Evolutionary conservation across 92 coral and sea anemone genomes (phyloP).

Genomic region (Epizoanthus illoricatus): DNA sequence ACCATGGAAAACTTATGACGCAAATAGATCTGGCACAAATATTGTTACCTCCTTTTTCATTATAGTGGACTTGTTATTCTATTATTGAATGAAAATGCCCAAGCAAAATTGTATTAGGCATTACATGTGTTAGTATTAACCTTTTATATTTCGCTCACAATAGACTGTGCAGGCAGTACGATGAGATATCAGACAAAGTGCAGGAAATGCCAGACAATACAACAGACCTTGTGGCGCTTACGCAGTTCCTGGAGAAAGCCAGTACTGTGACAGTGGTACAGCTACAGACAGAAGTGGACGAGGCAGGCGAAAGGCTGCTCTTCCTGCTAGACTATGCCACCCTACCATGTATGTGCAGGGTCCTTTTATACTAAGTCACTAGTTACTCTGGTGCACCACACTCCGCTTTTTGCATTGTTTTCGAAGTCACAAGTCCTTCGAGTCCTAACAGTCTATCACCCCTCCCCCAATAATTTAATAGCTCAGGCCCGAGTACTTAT

Average conservation of each 20-base stretch:
- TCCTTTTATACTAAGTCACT: not conserved
- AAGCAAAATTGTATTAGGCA: not conserved
- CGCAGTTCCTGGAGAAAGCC: conserved; percentile 89
- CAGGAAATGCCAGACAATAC: conserved; percentile 99
- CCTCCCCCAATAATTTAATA: no score
- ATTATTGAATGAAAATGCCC: not conserved
- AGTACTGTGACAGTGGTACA: conserved; percentile 79
- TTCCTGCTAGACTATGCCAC: conserved; percentile 97
- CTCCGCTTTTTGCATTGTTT: no score
- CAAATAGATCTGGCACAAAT: no score
- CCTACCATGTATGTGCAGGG: conserved; percentile 73
- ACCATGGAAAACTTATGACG: no score
- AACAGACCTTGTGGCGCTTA: conserved; percentile 85
- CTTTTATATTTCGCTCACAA: not conserved
- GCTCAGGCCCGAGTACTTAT: no score
- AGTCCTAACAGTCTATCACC: no score
- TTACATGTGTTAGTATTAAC: not conserved
- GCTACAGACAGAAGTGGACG: conserved; percentile 84
- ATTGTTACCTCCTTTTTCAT: no score
- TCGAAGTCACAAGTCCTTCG: no score
- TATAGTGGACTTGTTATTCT: no score
- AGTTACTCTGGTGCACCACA: no score
- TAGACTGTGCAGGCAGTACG: conserved; percentile 89
- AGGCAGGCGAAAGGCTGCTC: conserved; percentile 89
- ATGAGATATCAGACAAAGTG: conserved; percentile 97